Evolutionary conservation across 1,140 invertebrate genomes (phyloP), one percentile per base, ranked within the genome.

Genomic region (Rhagoletis zephyria): DNA sequence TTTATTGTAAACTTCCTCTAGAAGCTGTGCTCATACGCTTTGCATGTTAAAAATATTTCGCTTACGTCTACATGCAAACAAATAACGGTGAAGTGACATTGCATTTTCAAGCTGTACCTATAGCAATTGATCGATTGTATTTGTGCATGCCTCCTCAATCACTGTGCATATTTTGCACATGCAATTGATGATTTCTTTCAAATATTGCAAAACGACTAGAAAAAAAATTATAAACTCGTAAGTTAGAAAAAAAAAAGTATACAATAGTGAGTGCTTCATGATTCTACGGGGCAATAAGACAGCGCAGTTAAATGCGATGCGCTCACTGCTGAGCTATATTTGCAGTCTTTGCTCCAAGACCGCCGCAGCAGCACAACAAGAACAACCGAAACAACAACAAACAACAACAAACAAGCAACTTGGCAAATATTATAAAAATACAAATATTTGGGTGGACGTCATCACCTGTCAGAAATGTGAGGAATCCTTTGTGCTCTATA

Each of bases 391-490:
- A 48, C n/a, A 16, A 81, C 74, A 81, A 56, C 48, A 70, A 45
- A 42, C 30, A 4, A 63, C 67, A 45, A 16, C 19, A 81, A 0
- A 10, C 2, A 81, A 81, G 19, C 14, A 81, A 7, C 19, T 81
- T 6, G 5, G 16, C 48, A 19, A 56, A 0, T n/a, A 81, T 56
- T 81, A 56, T 81, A 42, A 81, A n/a, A 56, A 81, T 30, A 56
- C 74, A n/a, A 56, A 86, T 56, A 86, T 88, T 19, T 59, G 12
- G 12, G 74, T 59, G 7, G 86, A 88, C 30, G 16, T 85, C 1
- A 45, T 88, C 10, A 67, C 74, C 19, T 88, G 88, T 85, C 67
- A 59, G 59, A 19, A 42, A 3, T 88, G 86, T 19, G 74, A 64
- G 45, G 45, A 86, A 61, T 86, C 67, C 16, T 86, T 86, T 42